Base-by-base conservation (phyloP, 2,888 invertebrate species). In the Tenthredo notha region DNA sequence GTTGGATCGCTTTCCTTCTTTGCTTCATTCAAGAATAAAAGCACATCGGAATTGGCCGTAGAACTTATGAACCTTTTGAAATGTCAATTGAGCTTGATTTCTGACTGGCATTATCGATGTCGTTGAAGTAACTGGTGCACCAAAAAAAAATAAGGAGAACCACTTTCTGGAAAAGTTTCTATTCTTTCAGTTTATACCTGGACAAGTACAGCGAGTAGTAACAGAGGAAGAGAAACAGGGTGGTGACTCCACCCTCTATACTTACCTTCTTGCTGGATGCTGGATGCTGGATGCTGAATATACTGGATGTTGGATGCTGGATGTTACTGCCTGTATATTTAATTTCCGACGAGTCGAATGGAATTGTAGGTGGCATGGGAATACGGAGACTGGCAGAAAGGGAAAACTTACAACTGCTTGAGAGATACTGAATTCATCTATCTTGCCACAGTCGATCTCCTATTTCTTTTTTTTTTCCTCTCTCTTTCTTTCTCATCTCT, bases 341-440 rank as follows among this genome's bases (percentile, higher is more conserved):
- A 92, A 92, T 92, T 92, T 92, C 91, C 91, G 90, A 89, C 89
- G 90, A 89, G 90, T 91, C 90, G 90, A 90, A 91, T 90, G 88
- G 89, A 89, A 90, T 90, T 88, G 87, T 86, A 86, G 85, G 85
- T 85, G 87, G 87, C 87, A 88, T 87, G 86, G 84, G 78, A 83
- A 85, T 85, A 85, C 86, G 85, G 84, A 87, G 85, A 87, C 85
- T 85, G 85, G 86, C 78, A 85, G 86, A 88, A 88, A 86, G 85
- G 85, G 86, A 85, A 86, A 89, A 87, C 87, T 89, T 86, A 87
- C 88, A 87, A 88, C 87, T 86, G 87, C 84, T 85, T 85, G 18
- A 37, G 70, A 70, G 65, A 70, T 83, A 50, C 83, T 50, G 67
- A 83, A 70, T 83, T 83, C 83, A 83, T 65, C 83, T 25, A 70